These are phyloP conservation scores for Melanargia galathea DNA, from an alignment of 2,888 invertebrate species.

Conservation along the genomic window DNA sequence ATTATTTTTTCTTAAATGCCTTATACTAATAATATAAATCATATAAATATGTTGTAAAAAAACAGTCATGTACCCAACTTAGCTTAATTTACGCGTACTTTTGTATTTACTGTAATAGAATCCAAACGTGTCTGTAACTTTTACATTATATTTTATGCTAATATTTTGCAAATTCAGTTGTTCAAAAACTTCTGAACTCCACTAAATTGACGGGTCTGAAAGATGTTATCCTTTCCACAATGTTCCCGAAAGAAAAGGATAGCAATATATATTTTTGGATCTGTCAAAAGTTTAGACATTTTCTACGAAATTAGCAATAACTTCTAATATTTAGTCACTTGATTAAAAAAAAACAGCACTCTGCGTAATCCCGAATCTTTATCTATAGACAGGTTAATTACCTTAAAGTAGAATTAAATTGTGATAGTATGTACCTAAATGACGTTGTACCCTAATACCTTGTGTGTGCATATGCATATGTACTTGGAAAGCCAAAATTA, in stretches of 20 bases:
- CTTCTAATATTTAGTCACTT: background rate
- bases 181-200: background rate
- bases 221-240: no score
- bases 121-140: no score
- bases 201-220: no score
- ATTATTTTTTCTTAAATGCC: background rate
- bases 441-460: background rate
- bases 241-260: no score
- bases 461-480: constrained; percentile 3
- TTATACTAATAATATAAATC: background rate
- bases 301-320: background rate
- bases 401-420: constrained; percentile 13
- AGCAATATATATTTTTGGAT: background rate
- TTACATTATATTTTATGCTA: no score
- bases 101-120: background rate
- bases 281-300: background rate
- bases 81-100: background rate
- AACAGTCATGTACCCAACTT: constrained; percentile 5
- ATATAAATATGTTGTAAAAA: background rate
- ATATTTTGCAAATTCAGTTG: background rate
- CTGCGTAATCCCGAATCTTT: background rate
- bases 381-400: constrained; percentile 3
- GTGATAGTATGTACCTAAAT: constrained; percentile 39
- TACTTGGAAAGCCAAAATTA: constrained; percentile 11
- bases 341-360: background rate